phyloP scores from a whole-genome alignment of 2,797 vertebrate genomes.

The Bradypus variegatus region DNA sequence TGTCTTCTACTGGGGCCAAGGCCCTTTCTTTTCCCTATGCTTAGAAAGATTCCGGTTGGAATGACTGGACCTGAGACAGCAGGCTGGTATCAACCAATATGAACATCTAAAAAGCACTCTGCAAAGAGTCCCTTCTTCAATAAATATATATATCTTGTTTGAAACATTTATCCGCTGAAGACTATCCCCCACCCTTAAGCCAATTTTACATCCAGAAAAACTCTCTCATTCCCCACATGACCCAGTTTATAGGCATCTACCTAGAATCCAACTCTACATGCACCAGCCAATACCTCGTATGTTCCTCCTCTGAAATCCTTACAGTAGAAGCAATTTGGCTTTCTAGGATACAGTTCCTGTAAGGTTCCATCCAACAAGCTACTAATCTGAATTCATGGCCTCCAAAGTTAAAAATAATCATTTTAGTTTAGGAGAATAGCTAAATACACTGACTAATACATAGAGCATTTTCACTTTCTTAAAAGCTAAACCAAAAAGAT shows the following conservation, averaged over 20 bases:
- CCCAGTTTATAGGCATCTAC: background rate
- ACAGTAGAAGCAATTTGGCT: background rate
- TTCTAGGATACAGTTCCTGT: background rate
- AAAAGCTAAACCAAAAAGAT: background rate
- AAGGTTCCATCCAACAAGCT: background rate
- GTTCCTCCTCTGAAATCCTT: background rate
- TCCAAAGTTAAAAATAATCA: too few relatives aligned
- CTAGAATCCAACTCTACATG: accelerated
- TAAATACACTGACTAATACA: accelerated
- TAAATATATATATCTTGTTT: accelerated
- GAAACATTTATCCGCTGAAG: background rate
- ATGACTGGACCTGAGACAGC: background rate
- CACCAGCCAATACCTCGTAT: background rate
- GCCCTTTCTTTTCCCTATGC: background rate
- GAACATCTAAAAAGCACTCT: background rate
- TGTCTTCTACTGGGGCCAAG: accelerated
- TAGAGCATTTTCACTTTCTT: too few relatives aligned
- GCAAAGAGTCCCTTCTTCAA: background rate
- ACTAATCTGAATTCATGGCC: background rate
- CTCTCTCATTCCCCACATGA: accelerated
- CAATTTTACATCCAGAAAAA: background rate
- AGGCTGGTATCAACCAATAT: background rate
- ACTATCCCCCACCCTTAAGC: background rate
- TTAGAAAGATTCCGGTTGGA: background rate
- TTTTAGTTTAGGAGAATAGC: background rate